These are phyloP conservation scores for Garrulus glandarius DNA, from an alignment of 2,797 vertebrate species.

Conservation along the genomic window DNA sequence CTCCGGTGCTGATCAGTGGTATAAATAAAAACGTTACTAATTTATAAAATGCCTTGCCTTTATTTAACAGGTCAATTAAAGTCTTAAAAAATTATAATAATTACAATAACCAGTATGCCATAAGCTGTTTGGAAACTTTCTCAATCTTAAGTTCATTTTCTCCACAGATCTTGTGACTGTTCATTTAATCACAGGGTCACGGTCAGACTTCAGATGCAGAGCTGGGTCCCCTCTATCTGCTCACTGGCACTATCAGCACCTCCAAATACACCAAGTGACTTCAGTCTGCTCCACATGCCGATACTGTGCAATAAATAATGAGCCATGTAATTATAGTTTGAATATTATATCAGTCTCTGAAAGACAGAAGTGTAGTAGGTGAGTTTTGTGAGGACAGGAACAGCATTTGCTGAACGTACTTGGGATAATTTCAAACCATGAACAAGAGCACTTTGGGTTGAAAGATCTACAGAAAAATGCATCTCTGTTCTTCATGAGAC, in stretches of 20 bases:
- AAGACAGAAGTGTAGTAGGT: background rate
- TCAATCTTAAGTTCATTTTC: background rate
- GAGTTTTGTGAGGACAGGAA: background rate
- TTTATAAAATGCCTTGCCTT: background rate
- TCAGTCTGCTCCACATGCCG: background rate
- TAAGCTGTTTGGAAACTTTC: background rate
- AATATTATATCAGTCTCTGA: background rate
- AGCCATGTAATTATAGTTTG: background rate
- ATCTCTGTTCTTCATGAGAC: background rate
- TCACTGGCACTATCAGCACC: background rate
- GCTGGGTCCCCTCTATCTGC: background rate
- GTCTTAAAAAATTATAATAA: background rate
- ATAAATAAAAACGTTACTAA: background rate
- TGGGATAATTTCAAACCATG: background rate
- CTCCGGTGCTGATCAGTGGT: background rate
- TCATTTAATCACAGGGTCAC: background rate
- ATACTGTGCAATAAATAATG: background rate
- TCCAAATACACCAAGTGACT: background rate
- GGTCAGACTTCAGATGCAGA: background rate
- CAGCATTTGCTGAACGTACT: background rate
- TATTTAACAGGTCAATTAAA: background rate
- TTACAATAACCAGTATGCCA: background rate
- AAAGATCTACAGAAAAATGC: background rate
- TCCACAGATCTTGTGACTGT: background rate
- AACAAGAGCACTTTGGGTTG: background rate